These are phyloP conservation scores for Gadus chalcogrammus DNA, from an alignment of 2,113 vertebrate genomes.

Conservation along the genomic window DNA sequence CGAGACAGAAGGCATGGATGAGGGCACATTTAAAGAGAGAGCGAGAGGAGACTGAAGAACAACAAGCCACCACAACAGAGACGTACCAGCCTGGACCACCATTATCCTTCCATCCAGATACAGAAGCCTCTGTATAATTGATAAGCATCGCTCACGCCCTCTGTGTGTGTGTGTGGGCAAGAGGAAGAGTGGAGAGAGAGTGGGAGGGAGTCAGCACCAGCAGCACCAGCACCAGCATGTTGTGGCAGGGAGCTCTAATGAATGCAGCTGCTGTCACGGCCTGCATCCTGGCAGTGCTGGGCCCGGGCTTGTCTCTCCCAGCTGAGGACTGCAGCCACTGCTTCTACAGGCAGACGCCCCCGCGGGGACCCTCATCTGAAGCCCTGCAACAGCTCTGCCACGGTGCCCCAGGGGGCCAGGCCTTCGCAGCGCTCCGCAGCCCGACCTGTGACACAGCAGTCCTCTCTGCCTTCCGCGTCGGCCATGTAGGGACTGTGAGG, in stretches of 20 bases:
- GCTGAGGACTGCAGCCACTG: slow-evolving; percentile 59
- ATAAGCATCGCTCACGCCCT: slow-evolving; percentile 55
- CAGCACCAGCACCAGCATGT: slow-evolving; percentile 51
- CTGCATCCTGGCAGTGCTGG: slow-evolving; percentile 59
- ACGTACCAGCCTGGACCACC: slow-evolving; percentile 26
- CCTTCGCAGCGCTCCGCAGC: slow-evolving; percentile 62
- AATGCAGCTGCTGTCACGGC: slow-evolving; percentile 58
- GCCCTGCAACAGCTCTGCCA: slow-evolving; percentile 61
- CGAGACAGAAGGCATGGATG: slow-evolving; percentile 46
- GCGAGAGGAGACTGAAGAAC: slow-evolving; percentile 38
- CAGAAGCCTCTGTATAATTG: slow-evolving; percentile 61
- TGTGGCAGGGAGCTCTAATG: slow-evolving; percentile 50
- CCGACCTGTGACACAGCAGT: slow-evolving; percentile 59
- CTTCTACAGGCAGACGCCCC: slow-evolving; percentile 68
- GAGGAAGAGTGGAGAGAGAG: slow-evolving; percentile 23
- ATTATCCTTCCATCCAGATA: slow-evolving; percentile 53
- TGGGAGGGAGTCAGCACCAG: slow-evolving; percentile 46
- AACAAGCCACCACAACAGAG: slow-evolving; percentile 35
- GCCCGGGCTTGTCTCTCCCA: slow-evolving; percentile 54
- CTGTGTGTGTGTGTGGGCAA: slow-evolving; percentile 14
- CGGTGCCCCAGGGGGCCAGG: slow-evolving; percentile 52
- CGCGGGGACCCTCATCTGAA: slow-evolving; percentile 40
- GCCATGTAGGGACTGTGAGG: slow-evolving; percentile 38
- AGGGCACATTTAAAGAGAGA: slow-evolving; percentile 31
- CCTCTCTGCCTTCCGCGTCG: slow-evolving; percentile 64